These are phyloP conservation scores for Drosophila quasianomalipes DNA, from an alignment of 2,888 invertebrate species.

Conservation along the genomic window DNA sequence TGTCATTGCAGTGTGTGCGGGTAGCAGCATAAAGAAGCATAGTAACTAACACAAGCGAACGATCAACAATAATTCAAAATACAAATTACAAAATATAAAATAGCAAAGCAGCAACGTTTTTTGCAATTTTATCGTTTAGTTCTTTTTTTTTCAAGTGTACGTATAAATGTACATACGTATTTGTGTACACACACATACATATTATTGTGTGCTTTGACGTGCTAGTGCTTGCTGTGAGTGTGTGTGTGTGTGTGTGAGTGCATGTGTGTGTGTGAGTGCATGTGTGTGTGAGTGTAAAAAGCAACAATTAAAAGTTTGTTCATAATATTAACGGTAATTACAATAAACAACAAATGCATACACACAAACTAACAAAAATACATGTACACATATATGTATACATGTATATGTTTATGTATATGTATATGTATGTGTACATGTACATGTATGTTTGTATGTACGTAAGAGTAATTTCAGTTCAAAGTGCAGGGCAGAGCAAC, in stretches of 20 bases:
- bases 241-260: slow-evolving; percentile 5
- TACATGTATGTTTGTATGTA: slow-evolving; percentile 2
- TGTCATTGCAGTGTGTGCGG: slow-evolving; percentile 79
- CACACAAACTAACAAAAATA: neutral
- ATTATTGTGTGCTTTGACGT: slow-evolving; percentile 6
- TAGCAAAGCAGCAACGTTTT: slow-evolving; percentile 25
- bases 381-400: neutral
- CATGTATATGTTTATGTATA: neutral
- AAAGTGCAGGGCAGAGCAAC: slow-evolving; percentile 55
- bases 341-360: slow-evolving; percentile 24
- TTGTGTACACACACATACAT: neutral
- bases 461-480: slow-evolving; percentile 49
- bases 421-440: neutral
- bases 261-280: slow-evolving; percentile 3
- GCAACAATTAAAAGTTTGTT: slow-evolving; percentile 24
- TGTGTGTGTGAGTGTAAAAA: slow-evolving; percentile 4
- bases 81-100: slow-evolving; percentile 26
- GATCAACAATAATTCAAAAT: slow-evolving; percentile 34
- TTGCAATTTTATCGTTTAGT: slow-evolving; percentile 32
- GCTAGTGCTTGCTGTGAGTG: slow-evolving; percentile 6
- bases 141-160: slow-evolving; percentile 57
- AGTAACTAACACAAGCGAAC: slow-evolving; percentile 30
- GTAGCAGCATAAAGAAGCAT: slow-evolving; percentile 63
- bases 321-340: slow-evolving; percentile 44
- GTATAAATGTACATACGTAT: neutral